phyloP scores from a whole-genome alignment of 2,113 vertebrate species.

The Montifringilla adamsi region DNA sequence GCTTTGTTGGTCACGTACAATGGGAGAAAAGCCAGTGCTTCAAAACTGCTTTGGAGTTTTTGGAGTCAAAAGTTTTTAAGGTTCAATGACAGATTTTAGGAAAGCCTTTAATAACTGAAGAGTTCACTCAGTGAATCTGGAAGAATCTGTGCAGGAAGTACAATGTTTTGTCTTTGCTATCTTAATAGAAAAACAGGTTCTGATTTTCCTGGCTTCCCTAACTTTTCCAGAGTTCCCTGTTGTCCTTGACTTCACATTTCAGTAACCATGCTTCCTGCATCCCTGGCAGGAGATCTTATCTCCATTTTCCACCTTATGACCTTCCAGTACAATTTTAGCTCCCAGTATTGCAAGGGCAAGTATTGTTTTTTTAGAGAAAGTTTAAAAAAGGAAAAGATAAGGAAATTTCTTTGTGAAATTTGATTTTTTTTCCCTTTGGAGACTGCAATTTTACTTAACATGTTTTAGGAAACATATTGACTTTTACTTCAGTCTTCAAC shows the following conservation, averaged over 20 bases:
- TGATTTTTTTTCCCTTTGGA: neutral
- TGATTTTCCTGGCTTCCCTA: neutral
- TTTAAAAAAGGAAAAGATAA: neutral
- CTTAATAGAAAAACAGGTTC: neutral
- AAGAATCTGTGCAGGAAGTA: neutral
- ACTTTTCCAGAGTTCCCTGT: neutral
- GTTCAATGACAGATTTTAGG: neutral
- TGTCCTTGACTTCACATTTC: neutral
- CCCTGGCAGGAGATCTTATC: neutral
- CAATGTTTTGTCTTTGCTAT: neutral
- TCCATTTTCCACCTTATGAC: neutral
- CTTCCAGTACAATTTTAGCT: neutral
- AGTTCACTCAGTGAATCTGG: neutral
- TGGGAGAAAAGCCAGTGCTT: neutral
- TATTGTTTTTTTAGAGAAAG: neutral
- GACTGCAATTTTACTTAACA: neutral
- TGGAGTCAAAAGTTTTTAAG: neutral
- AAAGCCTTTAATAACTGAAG: neutral
- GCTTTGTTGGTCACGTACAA: neutral
- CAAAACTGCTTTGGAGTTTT: neutral
- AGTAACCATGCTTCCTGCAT: neutral
- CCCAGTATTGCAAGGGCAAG: neutral
- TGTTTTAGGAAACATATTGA: neutral
- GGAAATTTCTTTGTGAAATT: neutral
- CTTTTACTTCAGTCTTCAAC: neutral